Evolutionary conservation across 2,113 vertebrate genomes (phyloP).

Genomic region (Cyprinodon tularosa): DNA sequence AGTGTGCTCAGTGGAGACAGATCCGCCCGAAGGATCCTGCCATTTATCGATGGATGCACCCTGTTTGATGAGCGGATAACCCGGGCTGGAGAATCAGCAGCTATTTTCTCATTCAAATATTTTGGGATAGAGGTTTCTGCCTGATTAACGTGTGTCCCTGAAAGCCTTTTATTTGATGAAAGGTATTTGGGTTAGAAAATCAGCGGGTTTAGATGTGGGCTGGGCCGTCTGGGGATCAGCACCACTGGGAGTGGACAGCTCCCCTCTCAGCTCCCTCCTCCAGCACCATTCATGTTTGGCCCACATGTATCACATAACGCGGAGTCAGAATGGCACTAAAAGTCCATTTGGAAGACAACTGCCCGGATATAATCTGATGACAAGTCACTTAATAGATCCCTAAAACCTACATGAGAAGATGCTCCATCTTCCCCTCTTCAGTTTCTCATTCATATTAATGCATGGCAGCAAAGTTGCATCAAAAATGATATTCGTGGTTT

Average conservation of each 20-base stretch:
- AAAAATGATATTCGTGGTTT: constrained; percentile 9
- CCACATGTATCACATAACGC: constrained; percentile 45
- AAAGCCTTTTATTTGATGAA: background rate
- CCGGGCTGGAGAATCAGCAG: constrained; percentile 22
- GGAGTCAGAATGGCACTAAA: constrained; percentile 31
- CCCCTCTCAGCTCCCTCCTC: constrained; percentile 18
- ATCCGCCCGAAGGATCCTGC: constrained; percentile 52
- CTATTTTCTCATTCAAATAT: constrained; percentile 32
- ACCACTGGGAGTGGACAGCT: constrained; percentile 68
- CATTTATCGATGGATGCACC: constrained; percentile 39
- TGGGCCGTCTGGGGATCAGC: constrained; percentile 54
- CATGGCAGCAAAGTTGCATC: constrained; percentile 41
- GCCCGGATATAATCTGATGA: constrained; percentile 21
- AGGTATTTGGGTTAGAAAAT: constrained; percentile 19
- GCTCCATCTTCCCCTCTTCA: background rate
- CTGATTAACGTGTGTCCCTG: background rate
- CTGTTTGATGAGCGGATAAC: constrained; percentile 17
- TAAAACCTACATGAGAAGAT: constrained; percentile 9
- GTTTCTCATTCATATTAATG: constrained; percentile 23
- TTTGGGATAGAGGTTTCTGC: constrained; percentile 7
- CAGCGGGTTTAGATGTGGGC: constrained; percentile 1
- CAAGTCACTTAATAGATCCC: constrained; percentile 32
- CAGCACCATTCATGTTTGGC: constrained; percentile 41
- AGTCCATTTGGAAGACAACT: constrained; percentile 32
- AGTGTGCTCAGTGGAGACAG: constrained; percentile 72